A percentile compares a stretch with the other conserved stretches of the same genome.
phyloP scores from a whole-genome alignment of 1,140 invertebrate species.

The Drosophila gunungcola region DNA sequence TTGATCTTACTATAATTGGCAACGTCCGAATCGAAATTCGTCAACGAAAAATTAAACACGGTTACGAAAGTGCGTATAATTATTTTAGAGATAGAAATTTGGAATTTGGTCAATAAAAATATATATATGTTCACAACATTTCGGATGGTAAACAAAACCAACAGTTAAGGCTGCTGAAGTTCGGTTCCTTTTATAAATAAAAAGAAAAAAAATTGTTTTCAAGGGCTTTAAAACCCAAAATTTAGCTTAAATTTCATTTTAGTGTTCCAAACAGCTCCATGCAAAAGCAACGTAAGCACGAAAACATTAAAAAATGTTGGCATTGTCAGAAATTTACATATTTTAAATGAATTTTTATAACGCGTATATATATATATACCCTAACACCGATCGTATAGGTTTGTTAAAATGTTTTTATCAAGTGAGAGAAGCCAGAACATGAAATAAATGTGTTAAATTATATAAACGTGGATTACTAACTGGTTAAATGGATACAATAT shows the following conservation, averaged over 20 bases:
- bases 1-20: constrained; percentile 19
- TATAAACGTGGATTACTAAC: constrained; percentile 63
- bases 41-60: constrained; percentile 60
- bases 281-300: constrained; percentile 12
- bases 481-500: constrained; percentile 71
- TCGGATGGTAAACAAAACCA: constrained; percentile 13
- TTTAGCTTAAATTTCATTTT: constrained; percentile 65
- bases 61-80: constrained; percentile 25
- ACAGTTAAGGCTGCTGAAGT: background rate
- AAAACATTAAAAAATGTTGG: constrained; percentile 27
- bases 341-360: constrained; percentile 75
- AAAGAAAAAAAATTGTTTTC: constrained; percentile 16
- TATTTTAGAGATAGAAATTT: constrained; percentile 31
- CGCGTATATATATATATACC: constrained; percentile 52
- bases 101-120: constrained; percentile 23
- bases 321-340: constrained; percentile 35
- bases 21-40: constrained; percentile 31
- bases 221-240: constrained; percentile 58
- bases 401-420: constrained; percentile 68
- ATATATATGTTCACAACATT: constrained; percentile 6
- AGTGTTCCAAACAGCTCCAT: constrained; percentile 36
- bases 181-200: constrained; percentile 43
- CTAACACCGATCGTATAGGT: constrained; percentile 34
- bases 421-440: constrained; percentile 2
- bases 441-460: constrained; percentile 30